These are phyloP conservation scores for Neomorphus geoffroyi DNA, from an alignment of 2,797 vertebrate genomes.

Conservation along the genomic window DNA sequence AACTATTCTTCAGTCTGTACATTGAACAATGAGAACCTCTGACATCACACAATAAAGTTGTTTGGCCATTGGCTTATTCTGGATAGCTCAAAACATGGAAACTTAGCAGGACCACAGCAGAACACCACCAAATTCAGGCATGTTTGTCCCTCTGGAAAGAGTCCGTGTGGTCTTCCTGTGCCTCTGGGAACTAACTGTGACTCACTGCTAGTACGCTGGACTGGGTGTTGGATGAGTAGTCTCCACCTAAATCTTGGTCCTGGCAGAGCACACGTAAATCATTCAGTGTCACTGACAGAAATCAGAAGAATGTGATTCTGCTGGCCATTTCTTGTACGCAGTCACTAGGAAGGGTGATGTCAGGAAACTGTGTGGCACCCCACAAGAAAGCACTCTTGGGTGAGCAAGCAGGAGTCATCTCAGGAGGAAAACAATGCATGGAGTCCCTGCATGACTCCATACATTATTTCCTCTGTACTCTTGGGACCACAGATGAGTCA, in stretches of 20 bases:
- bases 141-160: not conserved
- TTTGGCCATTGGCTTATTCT: not conserved
- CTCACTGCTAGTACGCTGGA: not conserved
- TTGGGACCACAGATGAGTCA: constrained; percentile 53
- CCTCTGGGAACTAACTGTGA: not conserved
- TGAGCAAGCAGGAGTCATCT: constrained; percentile 34
- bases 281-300: not conserved
- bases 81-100: not conserved
- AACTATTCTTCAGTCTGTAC: not conserved
- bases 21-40: not conserved
- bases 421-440: constrained; percentile 20
- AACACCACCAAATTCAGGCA: not conserved
- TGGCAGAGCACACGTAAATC: not conserved
- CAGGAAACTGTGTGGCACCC: not conserved
- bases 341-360: not conserved
- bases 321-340: not conserved
- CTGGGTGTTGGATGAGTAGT: not conserved
- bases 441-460: constrained; percentile 50
- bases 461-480: constrained; percentile 48
- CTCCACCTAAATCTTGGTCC: not conserved
- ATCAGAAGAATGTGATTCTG: not conserved
- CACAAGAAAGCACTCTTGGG: constrained; percentile 22
- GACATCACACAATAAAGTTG: not conserved
- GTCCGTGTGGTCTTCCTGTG: not conserved
- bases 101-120: not conserved